Conservation (phyloP, 2,888 invertebrate genomes). For the Orthosia cruda region DNA sequence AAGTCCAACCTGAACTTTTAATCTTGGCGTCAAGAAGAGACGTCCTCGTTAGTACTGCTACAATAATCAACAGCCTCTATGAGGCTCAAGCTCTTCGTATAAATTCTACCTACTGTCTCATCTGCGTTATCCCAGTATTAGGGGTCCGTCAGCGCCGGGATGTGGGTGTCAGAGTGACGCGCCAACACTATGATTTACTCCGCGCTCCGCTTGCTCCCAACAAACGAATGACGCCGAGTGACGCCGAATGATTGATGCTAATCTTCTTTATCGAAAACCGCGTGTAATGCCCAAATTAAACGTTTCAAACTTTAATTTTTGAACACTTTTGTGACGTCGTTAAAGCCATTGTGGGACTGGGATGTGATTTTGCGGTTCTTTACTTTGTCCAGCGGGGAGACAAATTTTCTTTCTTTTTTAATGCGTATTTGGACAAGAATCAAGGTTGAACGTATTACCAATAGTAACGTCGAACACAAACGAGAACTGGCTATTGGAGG, state of each 20-base stretch:
- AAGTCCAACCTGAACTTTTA: too few relatives aligned
- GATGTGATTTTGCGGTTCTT: conserved; percentile 47
- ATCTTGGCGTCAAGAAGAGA: neutral
- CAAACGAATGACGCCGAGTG: conserved; percentile 85
- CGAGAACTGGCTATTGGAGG: too few relatives aligned
- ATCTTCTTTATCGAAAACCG: conserved; percentile 85
- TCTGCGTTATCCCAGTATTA: conserved; percentile 20
- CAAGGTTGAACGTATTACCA: neutral
- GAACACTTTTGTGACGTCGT: conserved; percentile 64
- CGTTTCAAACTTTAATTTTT: conserved; percentile 77
- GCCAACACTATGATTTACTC: conserved; percentile 90
- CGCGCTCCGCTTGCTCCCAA: conserved; percentile 87
- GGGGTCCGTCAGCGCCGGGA: conserved; percentile 73
- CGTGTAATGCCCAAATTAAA: conserved; percentile 83
- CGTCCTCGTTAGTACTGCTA: neutral
- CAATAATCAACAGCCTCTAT: neutral
- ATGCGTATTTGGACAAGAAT: neutral
- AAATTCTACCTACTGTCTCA: conserved; percentile 48
- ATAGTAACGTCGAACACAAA: too few relatives aligned
- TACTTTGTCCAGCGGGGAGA: conserved; percentile 4
- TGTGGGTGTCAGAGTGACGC: conserved; percentile 88
- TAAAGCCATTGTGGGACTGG: conserved; percentile 67
- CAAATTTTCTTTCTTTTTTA: neutral
- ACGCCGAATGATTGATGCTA: conserved; percentile 80
- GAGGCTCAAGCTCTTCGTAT: neutral